Conservation (phyloP, 2,888 invertebrate species). For the Piscicola geometra region DNA sequence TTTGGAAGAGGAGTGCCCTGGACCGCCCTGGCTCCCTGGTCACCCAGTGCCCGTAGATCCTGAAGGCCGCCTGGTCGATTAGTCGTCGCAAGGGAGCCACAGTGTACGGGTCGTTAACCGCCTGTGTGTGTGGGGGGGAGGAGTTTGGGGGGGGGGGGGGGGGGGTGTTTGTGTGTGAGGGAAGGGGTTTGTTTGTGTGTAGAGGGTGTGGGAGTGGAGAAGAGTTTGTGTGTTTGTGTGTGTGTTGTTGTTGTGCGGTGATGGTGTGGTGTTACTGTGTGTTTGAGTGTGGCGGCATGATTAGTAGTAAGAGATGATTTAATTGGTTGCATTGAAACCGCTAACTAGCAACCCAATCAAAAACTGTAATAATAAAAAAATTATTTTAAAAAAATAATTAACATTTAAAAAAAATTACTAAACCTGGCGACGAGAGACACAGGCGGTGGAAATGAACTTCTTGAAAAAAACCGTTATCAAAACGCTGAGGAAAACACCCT, state of each 20-base stretch:
- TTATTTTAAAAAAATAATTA: background rate
- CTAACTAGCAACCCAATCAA: no score
- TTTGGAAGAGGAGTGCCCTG: conserved; percentile 95
- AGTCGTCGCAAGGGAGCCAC: conserved; percentile 73
- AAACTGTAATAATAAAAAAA: no score
- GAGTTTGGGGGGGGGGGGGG: conserved; percentile 65
- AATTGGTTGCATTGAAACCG: no score
- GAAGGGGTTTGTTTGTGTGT: no score
- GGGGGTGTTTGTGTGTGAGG: no score
- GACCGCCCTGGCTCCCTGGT: conserved; percentile 98
- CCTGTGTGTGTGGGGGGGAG: conserved; percentile 73
- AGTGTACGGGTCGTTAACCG: conserved; percentile 71
- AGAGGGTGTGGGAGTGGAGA: no score
- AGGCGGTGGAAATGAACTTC: background rate
- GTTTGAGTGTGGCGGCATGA: no score
- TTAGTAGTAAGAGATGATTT: no score
- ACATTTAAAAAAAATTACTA: background rate
- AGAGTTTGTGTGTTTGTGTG: no score
- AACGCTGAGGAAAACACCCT: background rate
- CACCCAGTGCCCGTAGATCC: conserved; percentile 98
- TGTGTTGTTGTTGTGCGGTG: no score
- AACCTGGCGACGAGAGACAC: background rate
- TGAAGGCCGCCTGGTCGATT: conserved; percentile 71
- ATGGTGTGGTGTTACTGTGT: no score
- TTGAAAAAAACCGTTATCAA: background rate